Conservation (phyloP, 2,797 vertebrate genomes). For the Crotalus adamanteus region DNA sequence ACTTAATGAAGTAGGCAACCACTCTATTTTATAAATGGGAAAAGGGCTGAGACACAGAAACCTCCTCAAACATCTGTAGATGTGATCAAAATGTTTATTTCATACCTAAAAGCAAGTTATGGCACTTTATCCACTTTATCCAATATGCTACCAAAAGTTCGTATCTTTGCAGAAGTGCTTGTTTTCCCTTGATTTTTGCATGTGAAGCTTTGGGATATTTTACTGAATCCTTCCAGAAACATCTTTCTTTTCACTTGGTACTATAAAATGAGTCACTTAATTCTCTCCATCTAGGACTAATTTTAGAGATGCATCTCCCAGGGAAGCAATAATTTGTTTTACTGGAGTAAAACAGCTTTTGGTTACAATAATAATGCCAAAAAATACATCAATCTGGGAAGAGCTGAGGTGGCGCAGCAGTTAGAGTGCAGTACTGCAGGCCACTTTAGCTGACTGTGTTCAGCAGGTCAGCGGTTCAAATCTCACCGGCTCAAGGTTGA, state of each 20-base stretch:
- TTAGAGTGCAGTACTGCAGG: too few species aligned
- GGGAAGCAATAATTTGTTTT: not conserved
- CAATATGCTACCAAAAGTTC: not conserved
- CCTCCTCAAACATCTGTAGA: not conserved
- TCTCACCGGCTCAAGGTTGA: too few species aligned
- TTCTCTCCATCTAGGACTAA: not conserved
- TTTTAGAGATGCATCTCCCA: not conserved
- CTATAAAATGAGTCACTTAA: not conserved
- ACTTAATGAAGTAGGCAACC: not conserved
- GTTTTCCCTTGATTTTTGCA: not conserved
- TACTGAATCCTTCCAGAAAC: not conserved
- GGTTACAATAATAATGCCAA: constrained; percentile 9
- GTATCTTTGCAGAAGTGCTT: not conserved
- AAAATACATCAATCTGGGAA: not conserved
- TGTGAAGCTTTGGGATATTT: not conserved
- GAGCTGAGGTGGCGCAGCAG: too few species aligned
- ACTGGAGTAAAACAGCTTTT: not conserved
- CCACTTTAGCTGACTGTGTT: too few species aligned
- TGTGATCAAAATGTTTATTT: not conserved
- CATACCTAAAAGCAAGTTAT: not conserved
- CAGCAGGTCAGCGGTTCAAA: too few species aligned
- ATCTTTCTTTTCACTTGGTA: not conserved
- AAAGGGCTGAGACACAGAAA: not conserved
- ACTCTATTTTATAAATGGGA: not conserved
- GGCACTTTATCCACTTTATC: not conserved